phyloP scores from a whole-genome alignment of 1,140 invertebrate genomes.

The Trissolcus basalis region DNA sequence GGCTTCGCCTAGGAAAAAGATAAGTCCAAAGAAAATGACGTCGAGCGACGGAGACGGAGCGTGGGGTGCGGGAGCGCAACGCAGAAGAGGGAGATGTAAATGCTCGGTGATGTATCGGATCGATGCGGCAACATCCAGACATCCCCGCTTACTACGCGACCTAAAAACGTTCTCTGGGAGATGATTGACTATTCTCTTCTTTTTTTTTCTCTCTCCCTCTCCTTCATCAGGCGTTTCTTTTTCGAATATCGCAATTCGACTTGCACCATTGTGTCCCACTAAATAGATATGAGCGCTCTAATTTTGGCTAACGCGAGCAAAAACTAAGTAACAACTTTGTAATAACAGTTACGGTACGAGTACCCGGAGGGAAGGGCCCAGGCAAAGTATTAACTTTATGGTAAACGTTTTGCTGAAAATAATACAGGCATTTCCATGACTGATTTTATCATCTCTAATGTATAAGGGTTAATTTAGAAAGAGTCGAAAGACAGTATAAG shows the following conservation, averaged over 20 bases:
- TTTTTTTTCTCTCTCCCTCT: conserved; percentile 1
- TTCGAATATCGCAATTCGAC: conserved; percentile 19
- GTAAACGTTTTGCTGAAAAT: too few relatives aligned
- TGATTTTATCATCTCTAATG: too few relatives aligned
- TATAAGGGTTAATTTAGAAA: too few relatives aligned
- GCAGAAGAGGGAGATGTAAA: conserved; percentile 72
- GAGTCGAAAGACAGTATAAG: too few relatives aligned
- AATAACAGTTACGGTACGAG: too few relatives aligned
- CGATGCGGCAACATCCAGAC: conserved; percentile 76
- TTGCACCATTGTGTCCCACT: conserved; percentile 27
- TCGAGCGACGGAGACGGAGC: conserved; percentile 34
- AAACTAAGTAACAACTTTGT: not conserved
- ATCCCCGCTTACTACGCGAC: conserved; percentile 73
- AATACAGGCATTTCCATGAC: too few relatives aligned
- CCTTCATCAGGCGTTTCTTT: conserved; percentile 38
- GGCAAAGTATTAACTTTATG: too few relatives aligned
- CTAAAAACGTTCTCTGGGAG: conserved; percentile 73
- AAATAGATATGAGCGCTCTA: conserved; percentile 29
- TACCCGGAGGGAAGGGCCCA: too few relatives aligned
- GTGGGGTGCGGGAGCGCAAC: conserved; percentile 43
- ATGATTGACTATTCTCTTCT: conserved; percentile 60
- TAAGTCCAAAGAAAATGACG: conserved; percentile 45
- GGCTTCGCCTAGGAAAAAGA: conserved; percentile 51
- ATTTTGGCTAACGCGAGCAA: conserved; percentile 12
- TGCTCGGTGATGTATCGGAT: conserved; percentile 77